Evolutionary conservation across 2,113 vertebrate species (phyloP), one percentile per base, ranked within the genome.

Genomic region (Triplophysa dalaica): DNA sequence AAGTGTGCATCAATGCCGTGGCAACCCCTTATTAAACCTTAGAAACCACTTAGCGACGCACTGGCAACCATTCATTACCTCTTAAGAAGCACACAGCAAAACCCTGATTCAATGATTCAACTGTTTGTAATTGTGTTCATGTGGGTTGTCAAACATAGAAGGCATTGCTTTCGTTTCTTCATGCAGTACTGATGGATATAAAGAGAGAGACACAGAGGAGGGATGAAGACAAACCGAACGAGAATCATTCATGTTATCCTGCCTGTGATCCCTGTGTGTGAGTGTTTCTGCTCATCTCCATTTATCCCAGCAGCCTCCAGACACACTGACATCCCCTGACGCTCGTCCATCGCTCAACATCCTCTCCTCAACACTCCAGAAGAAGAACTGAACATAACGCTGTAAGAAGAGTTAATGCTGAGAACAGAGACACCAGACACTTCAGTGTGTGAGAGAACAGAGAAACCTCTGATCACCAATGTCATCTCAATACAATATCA

Each of bases 101-200:
- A 45, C 43, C 43, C 9, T 1, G 41, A 11, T 48, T 48, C 45
- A 48, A 12, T 48, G 1, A 48, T 48, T 48, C 12, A 14, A 50
- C 2, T 13, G 48, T 13, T 50, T 3, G 48, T 50, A 38, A 38
- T 38, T 38, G 6, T 38, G 33, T 38, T 38, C 33, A 38, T 12
- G 43, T 12, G 43, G 2, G 43, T 45, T 45, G 43, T 45, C 43
- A 45, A 4, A 52, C 13, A 52, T 5, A 54, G 3, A 54, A 29
- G 68, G 26, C 48, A 70, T 70, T 52, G 67, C 41, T 17, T 26
- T 14, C 43, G 45, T 68, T 68, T 69, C 24, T 69, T 70, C 66
- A 4, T 1, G 14, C 68, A 19, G 8, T n/a, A 48, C 52, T 33
- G 68, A 54, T n/a, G 67, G 45, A 70, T 70, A 45, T 26, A 52